A percentile compares a stretch with the other conserved stretches of the same genome.
These are phyloP conservation scores for Drosophila emarginata DNA, from an alignment of 2,888 invertebrate species.

Conservation along the genomic window DNA sequence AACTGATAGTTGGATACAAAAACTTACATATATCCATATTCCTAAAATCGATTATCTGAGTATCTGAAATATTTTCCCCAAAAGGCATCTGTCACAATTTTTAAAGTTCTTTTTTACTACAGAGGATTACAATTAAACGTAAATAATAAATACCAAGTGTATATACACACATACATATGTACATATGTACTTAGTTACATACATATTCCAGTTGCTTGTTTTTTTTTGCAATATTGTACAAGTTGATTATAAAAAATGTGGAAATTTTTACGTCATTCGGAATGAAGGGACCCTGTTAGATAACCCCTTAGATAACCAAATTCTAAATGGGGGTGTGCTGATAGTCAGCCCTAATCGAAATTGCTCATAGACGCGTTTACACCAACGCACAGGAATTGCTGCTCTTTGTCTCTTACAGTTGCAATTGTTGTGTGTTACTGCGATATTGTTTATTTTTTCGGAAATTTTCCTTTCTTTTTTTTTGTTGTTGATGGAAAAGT, in stretches of 20 bases:
- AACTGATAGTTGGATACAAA: too few relatives aligned
- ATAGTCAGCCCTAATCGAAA: conserved; percentile 1
- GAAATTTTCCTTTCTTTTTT: neutral
- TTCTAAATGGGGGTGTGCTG: conserved; percentile 3
- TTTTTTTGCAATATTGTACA: neutral
- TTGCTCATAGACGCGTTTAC: neutral
- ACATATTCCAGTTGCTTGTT: too few relatives aligned
- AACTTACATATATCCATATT: too few relatives aligned
- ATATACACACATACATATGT: neutral
- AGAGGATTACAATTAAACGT: too few relatives aligned
- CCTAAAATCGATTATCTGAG: too few relatives aligned
- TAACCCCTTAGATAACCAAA: conserved; percentile 8
- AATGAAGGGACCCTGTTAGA: neutral
- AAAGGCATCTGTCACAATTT: too few relatives aligned
- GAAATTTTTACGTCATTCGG: neutral
- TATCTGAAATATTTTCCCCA: too few relatives aligned
- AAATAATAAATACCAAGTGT: too few relatives aligned
- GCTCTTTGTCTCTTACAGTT: neutral
- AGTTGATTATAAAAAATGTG: neutral
- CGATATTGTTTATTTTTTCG: neutral
- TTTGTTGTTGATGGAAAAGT: neutral
- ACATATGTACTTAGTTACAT: neutral
- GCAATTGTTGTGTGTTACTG: neutral
- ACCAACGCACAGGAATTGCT: neutral
- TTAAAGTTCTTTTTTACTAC: too few relatives aligned